phyloP scores from a whole-genome alignment of 2,888 invertebrate species.

The Eucera pruinosa region DNA sequence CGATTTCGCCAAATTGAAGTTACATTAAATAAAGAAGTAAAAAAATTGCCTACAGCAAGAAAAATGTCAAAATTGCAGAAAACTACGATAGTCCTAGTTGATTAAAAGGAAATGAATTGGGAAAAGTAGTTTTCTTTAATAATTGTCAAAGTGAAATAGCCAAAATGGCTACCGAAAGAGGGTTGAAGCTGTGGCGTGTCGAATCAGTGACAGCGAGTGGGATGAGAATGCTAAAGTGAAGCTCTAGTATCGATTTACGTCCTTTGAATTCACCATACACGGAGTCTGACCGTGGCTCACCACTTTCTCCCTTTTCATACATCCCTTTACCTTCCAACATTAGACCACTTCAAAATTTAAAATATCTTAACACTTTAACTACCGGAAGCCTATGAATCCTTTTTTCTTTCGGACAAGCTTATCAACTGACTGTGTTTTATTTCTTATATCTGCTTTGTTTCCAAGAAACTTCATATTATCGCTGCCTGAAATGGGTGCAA shows the following conservation, averaged over 20 bases:
- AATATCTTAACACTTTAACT: not conserved
- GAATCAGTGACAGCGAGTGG: slow-evolving; percentile 73
- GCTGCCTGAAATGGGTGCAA: no score
- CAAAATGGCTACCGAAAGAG: slow-evolving; percentile 46
- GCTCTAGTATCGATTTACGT: slow-evolving; percentile 66
- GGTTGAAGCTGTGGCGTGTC: slow-evolving; percentile 68
- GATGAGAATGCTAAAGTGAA: slow-evolving; percentile 58
- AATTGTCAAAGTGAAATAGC: slow-evolving; percentile 12
- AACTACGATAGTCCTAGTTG: no score
- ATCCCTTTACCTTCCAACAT: not conserved
- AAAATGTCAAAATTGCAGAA: no score
- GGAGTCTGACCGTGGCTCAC: slow-evolving; percentile 31
- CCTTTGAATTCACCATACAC: slow-evolving; percentile 53
- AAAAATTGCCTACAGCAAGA: no score
- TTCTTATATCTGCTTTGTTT: no score
- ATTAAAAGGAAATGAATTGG: no score
- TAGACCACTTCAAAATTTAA: not conserved
- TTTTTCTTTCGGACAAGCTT: no score
- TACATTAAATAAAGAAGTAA: no score
- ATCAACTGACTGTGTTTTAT: no score
- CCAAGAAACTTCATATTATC: no score
- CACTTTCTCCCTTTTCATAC: slow-evolving; percentile 14
- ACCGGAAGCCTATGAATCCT: no score
- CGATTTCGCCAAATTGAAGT: no score
- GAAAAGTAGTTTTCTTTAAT: not conserved